A percentile compares a stretch with the other conserved stretches of the same genome.
phyloP scores from a whole-genome alignment of 2,797 vertebrate genomes.

The Catharus ustulatus region DNA sequence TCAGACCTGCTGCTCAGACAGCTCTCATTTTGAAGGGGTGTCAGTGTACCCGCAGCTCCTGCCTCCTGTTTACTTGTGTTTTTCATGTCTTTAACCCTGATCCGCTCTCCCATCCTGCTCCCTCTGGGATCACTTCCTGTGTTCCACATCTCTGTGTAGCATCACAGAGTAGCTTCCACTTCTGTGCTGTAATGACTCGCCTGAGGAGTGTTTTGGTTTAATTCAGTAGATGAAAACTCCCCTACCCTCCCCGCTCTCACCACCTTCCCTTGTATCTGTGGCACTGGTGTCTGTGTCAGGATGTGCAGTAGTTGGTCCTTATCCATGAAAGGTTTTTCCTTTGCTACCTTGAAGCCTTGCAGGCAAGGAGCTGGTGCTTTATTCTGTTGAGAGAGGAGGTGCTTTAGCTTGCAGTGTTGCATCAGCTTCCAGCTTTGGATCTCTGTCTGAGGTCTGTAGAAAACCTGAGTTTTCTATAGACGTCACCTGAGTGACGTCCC shows the following conservation, averaged over 20 bases:
- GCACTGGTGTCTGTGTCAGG: neutral
- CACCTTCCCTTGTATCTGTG: neutral
- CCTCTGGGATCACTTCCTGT: neutral
- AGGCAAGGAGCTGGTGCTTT: neutral
- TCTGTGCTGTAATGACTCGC: neutral
- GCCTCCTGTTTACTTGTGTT: neutral
- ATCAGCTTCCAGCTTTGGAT: constrained; percentile 32
- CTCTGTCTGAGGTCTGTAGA: neutral
- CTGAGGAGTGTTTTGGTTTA: neutral
- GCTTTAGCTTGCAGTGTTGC: constrained; percentile 30
- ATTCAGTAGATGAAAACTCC: neutral
- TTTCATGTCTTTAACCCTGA: neutral
- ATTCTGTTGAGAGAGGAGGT: constrained; percentile 14
- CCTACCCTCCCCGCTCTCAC: neutral
- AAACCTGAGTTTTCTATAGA: neutral
- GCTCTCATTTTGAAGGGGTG: accelerated
- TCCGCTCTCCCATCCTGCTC: neutral
- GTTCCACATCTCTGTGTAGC: neutral
- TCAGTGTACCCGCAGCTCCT: neutral
- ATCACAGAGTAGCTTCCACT: neutral
- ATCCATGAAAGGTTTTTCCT: neutral
- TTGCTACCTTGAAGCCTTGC: neutral
- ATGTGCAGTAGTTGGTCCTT: neutral
- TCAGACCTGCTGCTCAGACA: neutral
- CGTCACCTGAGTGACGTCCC: neutral